A percentile compares a stretch with the other conserved stretches of the same genome.
These are phyloP conservation scores for Linurgus olivaceus DNA, from an alignment of 2,797 vertebrate genomes.

Conservation along the genomic window DNA sequence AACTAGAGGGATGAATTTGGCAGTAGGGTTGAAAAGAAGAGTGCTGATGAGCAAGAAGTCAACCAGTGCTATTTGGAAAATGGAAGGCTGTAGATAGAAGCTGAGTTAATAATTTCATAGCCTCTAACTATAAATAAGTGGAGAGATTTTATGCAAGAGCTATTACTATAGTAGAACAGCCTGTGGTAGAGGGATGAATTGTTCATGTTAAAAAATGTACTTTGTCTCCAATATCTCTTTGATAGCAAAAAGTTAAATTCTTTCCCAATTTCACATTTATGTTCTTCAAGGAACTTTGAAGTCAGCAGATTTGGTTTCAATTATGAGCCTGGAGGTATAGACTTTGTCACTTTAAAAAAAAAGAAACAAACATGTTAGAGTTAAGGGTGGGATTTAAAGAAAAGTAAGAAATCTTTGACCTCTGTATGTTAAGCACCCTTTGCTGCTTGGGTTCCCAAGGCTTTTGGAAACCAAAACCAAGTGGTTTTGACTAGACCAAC, in stretches of 20 bases:
- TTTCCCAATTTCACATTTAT: slow-evolving; percentile 29
- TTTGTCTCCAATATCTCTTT: slow-evolving; percentile 24
- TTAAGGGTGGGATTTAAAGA: not conserved
- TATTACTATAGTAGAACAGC: slow-evolving; percentile 24
- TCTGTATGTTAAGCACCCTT: not conserved
- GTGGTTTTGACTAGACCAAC: not conserved
- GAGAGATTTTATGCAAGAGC: slow-evolving; percentile 34
- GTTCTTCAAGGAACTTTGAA: slow-evolving; percentile 1
- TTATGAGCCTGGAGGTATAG: not conserved
- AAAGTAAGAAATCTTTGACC: not conserved
- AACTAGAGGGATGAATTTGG: not conserved
- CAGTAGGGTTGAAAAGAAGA: not conserved
- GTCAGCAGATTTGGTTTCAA: slow-evolving; percentile 30
- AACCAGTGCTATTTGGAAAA: slow-evolving; percentile 42
- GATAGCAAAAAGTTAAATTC: slow-evolving; percentile 7
- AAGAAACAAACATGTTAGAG: not conserved
- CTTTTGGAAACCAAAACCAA: not conserved
- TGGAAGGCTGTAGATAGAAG: slow-evolving; percentile 59
- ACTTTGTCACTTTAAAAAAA: not conserved
- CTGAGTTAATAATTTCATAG: slow-evolving; percentile 34
- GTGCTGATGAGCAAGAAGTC: not conserved
- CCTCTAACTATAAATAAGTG: slow-evolving; percentile 55
- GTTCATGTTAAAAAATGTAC: slow-evolving; percentile 34
- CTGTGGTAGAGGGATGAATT: slow-evolving; percentile 27
- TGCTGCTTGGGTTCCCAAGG: not conserved